Evolutionary conservation across 2,113 vertebrate genomes (phyloP), one percentile per base, ranked within the genome.

Genomic region (Sapayoa aenigma): DNA sequence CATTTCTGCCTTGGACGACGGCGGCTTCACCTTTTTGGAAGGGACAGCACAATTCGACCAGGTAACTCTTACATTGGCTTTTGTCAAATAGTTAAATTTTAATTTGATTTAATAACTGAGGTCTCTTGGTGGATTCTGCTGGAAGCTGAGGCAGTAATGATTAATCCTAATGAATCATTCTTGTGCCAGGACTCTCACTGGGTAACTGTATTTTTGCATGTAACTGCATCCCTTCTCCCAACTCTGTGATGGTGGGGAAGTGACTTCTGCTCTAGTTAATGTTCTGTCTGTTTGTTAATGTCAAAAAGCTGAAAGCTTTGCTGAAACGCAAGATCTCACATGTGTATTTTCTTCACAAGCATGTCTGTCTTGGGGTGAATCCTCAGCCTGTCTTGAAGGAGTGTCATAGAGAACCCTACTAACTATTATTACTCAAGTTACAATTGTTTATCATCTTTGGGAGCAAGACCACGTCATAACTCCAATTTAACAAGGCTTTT

Each of bases 41-140:
- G 99, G 85, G 99, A 99, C 94, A 99, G 99, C 56, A 99, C 99
- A 12, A 99, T 99, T 58, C 98, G 99, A 89, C 99, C 99, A 97
- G 99, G 99, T 99, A 93, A 59, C 72, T 44, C 22, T 39, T 75
- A 1, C 0, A 5, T 8, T 73, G 44, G 9, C 15, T 87, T 62
- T 47, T 58, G 2, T 22, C 47, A 31, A 28, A 31, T 17, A 18
- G 12, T 20, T 74, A 14, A 6, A 35, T 58, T 66, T 35, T 37
- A 6, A 39, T 42, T 44, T n/a, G 28, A 27, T 78, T 68, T 14
- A 24, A 6, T 59, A 58, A 37, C 31, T 55, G 33, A 50, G 35
- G 27, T 30, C 20, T 14, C 41, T 12, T 41, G 33, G 23, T 53
- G 47, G 19, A 14, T 66, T 91, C 23, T 65, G 49, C 10, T 37